phyloP scores from a whole-genome alignment of 2,113 vertebrate genomes.

The Syrmaticus mikado region DNA sequence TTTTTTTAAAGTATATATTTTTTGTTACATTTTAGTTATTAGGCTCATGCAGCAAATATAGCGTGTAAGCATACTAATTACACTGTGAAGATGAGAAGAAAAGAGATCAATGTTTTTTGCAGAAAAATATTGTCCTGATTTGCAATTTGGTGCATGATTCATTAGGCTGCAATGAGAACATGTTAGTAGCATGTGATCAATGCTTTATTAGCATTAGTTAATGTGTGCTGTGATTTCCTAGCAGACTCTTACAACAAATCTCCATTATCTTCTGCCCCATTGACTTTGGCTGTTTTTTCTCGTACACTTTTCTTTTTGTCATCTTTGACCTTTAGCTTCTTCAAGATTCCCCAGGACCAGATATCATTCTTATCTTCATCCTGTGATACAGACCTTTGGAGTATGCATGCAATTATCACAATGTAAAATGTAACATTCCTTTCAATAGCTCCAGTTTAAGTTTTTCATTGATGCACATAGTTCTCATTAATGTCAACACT shows the following conservation, averaged over 20 bases:
- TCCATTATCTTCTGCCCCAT: constrained; percentile 86
- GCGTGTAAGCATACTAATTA: neutral
- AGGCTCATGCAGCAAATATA: neutral
- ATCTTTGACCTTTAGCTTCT: constrained; percentile 86
- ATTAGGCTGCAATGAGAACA: constrained; percentile 61
- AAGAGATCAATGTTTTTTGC: constrained; percentile 17
- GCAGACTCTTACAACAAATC: constrained; percentile 86
- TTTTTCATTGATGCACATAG: neutral
- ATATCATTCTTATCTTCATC: constrained; percentile 77
- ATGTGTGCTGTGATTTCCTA: constrained; percentile 56
- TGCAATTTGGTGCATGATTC: constrained; percentile 29
- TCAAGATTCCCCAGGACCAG: constrained; percentile 86
- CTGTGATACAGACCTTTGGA: constrained; percentile 81
- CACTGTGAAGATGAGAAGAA: neutral
- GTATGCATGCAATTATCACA: constrained; percentile 76
- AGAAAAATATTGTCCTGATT: neutral
- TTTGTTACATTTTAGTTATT: neutral
- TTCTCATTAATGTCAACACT: neutral
- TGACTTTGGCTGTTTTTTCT: constrained; percentile 77
- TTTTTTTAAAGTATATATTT: neutral
- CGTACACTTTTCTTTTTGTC: constrained; percentile 85
- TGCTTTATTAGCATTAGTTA: constrained; percentile 74
- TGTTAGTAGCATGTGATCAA: constrained; percentile 76
- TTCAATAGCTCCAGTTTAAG: neutral
- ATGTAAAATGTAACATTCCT: constrained; percentile 21